phyloP scores from a whole-genome alignment of 2,888 invertebrate genomes.

The Drosophila nr. medialis region DNA sequence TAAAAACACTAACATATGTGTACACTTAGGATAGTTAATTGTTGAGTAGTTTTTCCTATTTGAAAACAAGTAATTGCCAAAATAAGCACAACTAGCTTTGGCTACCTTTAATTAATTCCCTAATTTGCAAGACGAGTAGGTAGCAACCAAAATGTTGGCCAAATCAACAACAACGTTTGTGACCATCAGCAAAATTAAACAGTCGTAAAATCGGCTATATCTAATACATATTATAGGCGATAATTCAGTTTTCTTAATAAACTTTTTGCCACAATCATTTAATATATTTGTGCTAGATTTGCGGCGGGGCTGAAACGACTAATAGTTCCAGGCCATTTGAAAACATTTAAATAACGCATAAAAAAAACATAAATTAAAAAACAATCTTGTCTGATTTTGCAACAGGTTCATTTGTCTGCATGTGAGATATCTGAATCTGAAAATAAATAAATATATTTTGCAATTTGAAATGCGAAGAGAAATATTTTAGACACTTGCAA shows the following conservation, averaged over 20 bases:
- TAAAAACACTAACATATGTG: neutral
- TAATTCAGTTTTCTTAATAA: neutral
- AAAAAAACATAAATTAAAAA: slow-evolving; percentile 27
- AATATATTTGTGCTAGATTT: slow-evolving; percentile 16
- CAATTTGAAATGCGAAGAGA: slow-evolving; percentile 22
- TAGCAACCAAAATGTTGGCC: slow-evolving; percentile 13
- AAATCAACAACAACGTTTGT: slow-evolving; percentile 30
- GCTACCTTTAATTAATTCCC: slow-evolving; percentile 42
- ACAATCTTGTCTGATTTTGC: slow-evolving; percentile 11
- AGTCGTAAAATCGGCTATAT: neutral
- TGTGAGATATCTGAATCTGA: neutral
- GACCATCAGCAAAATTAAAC: slow-evolving; percentile 1
- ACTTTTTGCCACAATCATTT: neutral
- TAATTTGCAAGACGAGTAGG: slow-evolving; percentile 45
- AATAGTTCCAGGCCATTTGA: slow-evolving; percentile 52
- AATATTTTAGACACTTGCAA: slow-evolving; percentile 56
- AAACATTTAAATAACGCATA: slow-evolving; percentile 42
- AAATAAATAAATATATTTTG: slow-evolving; percentile 7
- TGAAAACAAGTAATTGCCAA: slow-evolving; percentile 33
- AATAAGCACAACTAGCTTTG: slow-evolving; percentile 20
- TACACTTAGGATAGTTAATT: slow-evolving; percentile 3
- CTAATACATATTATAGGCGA: neutral
- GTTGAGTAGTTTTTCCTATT: slow-evolving; percentile 51
- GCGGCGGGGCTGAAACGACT: slow-evolving; percentile 15
- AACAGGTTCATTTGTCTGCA: slow-evolving; percentile 39